phyloP scores from a whole-genome alignment of 1,140 invertebrate species.

The Pseudomyrmex gracilis region DNA sequence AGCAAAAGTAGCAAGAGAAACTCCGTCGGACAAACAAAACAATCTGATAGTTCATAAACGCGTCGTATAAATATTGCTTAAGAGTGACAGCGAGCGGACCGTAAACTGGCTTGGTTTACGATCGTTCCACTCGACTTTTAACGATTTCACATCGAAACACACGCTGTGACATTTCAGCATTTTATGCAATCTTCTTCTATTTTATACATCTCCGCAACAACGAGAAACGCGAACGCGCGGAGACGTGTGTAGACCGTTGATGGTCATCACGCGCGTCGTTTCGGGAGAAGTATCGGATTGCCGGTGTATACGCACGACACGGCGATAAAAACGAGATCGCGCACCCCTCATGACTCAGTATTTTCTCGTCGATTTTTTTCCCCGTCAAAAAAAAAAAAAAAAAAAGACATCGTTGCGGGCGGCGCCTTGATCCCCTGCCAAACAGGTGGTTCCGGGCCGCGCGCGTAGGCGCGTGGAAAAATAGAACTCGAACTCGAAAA shows the following conservation, averaged over 20 bases:
- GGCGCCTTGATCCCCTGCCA: slow-evolving; percentile 79
- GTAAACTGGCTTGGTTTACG: slow-evolving; percentile 45
- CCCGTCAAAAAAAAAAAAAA: slow-evolving; percentile 40
- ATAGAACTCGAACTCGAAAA: slow-evolving; percentile 75
- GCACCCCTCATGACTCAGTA: background rate
- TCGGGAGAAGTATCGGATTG: slow-evolving; percentile 42
- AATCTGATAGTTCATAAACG: slow-evolving; percentile 42
- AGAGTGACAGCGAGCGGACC: slow-evolving; percentile 27
- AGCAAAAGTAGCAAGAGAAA: slow-evolving; percentile 13
- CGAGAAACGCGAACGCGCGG: no score
- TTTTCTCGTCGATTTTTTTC: slow-evolving; percentile 45
- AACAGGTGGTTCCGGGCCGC: slow-evolving; percentile 82
- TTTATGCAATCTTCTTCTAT: slow-evolving; percentile 26
- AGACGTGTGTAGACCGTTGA: slow-evolving; percentile 2
- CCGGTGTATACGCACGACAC: background rate
- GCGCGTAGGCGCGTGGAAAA: slow-evolving; percentile 67
- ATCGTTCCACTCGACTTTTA: slow-evolving; percentile 13
- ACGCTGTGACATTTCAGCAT: slow-evolving; percentile 28
- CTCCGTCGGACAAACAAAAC: slow-evolving; percentile 7
- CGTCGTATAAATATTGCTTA: slow-evolving; percentile 50
- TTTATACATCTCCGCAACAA: background rate
- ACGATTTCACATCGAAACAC: slow-evolving; percentile 27
- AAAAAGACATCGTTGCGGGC: slow-evolving; percentile 10
- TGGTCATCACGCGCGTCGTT: background rate
- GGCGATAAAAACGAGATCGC: slow-evolving; percentile 34